Evolutionary conservation across 1,140 invertebrate species (phyloP).

Genomic region (Drosophila pandora): DNA sequence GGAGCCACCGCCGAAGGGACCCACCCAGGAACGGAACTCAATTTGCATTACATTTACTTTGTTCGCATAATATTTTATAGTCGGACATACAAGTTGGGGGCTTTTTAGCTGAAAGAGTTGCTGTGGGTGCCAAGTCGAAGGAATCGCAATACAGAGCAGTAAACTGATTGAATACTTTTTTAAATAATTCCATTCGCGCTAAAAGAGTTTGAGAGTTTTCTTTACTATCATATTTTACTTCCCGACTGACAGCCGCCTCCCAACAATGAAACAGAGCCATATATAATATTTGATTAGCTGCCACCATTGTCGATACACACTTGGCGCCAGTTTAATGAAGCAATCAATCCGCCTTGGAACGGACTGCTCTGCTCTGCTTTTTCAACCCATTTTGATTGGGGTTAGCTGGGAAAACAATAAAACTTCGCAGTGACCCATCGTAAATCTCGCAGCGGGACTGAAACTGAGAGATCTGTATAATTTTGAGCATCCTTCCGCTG

Average conservation of each 20-base stretch:
- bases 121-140: neutral
- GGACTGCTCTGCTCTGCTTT: neutral
- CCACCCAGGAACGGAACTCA: constrained; percentile 51
- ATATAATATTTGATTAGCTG: constrained; percentile 71
- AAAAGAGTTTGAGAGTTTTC: too few species aligned
- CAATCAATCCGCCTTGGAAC: constrained; percentile 40
- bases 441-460: constrained; percentile 64
- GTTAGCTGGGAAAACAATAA: constrained; percentile 60
- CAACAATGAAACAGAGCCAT: constrained; percentile 6
- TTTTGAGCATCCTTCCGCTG: constrained; percentile 27
- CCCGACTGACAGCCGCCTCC: neutral
- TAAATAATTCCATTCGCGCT: neutral
- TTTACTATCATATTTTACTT: neutral
- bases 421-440: constrained; percentile 73
- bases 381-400: constrained; percentile 31
- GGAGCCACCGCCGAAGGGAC: constrained; percentile 24
- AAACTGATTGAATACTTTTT: neutral
- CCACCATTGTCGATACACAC: constrained; percentile 23
- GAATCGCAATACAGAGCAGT: neutral
- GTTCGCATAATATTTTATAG: constrained; percentile 72
- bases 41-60: constrained; percentile 76
- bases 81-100: constrained; percentile 9
- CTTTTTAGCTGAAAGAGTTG: constrained; percentile 16
- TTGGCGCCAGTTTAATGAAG: constrained; percentile 60
- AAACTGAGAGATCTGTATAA: constrained; percentile 50